Conservation (phyloP, 1,140 invertebrate species). For the Cherax quadricarinatus region DNA sequence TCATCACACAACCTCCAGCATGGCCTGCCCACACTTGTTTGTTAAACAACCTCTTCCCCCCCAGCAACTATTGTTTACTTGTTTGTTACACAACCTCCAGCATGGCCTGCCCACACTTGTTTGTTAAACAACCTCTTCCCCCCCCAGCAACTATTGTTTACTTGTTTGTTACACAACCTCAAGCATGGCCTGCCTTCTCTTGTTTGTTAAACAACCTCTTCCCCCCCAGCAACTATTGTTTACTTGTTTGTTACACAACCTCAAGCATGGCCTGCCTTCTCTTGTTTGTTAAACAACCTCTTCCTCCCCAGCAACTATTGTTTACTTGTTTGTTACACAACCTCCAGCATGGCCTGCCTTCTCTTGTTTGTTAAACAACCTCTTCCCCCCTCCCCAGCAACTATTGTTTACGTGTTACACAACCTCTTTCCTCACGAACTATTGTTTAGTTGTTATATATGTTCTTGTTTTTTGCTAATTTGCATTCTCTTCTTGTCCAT, state of each 20-base stretch:
- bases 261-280: not conserved
- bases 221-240: no score
- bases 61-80: not conserved
- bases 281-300: no score
- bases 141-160: no score
- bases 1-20: constrained; percentile 51
- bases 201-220: not conserved
- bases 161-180: constrained; percentile 20
- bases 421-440: not conserved
- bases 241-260: constrained; percentile 15
- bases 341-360: not conserved
- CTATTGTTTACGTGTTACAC: not conserved
- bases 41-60: no score
- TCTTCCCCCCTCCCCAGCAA: not conserved
- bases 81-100: constrained; percentile 34
- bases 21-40: not conserved
- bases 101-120: not conserved
- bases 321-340: constrained; percentile 8
- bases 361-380: no score
- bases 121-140: no score
- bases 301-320: no score
- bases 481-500: no score
- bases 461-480: no score
- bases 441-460: no score
- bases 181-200: not conserved